A percentile compares a stretch with the other conserved stretches of the same genome.
Evolutionary conservation across 2,888 invertebrate genomes (phyloP).

Genomic region (Hypomecis atomaria): DNA sequence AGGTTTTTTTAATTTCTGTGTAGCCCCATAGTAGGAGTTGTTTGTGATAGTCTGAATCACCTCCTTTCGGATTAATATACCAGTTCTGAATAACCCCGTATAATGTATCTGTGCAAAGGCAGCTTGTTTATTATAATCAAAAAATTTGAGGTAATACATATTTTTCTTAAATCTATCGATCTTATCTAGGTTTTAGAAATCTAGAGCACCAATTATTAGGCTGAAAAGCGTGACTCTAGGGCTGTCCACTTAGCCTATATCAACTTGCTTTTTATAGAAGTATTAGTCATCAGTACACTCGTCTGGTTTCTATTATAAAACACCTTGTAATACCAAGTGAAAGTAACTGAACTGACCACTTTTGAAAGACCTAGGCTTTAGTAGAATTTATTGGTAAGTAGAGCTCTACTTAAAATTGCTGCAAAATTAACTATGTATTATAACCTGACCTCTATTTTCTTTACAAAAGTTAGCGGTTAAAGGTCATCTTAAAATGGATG

Average conservation of each 20-base stretch:
- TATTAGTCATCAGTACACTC: conserved; percentile 2
- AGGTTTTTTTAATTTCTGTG: too few species aligned
- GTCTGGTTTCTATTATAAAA: conserved; percentile 19
- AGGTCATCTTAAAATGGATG: conserved; percentile 14
- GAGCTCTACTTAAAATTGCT: conserved; percentile 17
- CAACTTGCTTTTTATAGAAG: neutral
- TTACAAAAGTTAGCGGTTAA: neutral
- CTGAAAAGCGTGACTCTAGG: neutral
- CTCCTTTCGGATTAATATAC: too few species aligned
- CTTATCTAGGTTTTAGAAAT: too few species aligned
- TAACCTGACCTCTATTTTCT: conserved; percentile 20
- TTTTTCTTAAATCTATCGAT: too few species aligned
- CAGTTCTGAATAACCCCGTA: too few species aligned
- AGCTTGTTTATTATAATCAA: too few species aligned
- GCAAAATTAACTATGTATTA: conserved; percentile 1
- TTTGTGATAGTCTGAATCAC: too few species aligned
- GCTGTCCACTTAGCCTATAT: neutral
- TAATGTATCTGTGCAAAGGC: too few species aligned
- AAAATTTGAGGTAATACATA: too few species aligned
- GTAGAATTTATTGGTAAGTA: neutral
- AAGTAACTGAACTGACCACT: conserved; percentile 30
- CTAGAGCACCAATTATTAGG: too few species aligned
- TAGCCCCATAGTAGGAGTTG: too few species aligned
- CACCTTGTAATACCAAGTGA: conserved; percentile 18
- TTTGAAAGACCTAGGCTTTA: conserved; percentile 2